These are phyloP conservation scores for Meriones unguiculatus DNA, from an alignment of 2,113 vertebrate species.

Conservation along the genomic window DNA sequence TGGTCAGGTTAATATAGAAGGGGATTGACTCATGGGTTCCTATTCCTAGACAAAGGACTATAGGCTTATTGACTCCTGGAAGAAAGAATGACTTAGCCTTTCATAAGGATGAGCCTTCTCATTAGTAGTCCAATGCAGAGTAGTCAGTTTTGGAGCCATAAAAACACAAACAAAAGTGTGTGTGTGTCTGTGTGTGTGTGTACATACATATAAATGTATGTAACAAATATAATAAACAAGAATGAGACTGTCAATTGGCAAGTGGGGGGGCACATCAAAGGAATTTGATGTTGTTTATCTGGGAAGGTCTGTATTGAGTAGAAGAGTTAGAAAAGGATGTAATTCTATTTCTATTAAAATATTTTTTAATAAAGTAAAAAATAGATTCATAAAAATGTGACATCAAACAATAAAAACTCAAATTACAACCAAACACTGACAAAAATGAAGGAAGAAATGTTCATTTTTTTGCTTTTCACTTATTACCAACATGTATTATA, in stretches of 20 bases:
- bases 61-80: neutral
- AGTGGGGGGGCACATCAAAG: too few relatives aligned
- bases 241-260: neutral
- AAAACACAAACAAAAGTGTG: neutral
- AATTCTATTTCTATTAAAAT: neutral
- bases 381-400: neutral
- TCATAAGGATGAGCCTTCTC: neutral
- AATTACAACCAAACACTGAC: neutral
- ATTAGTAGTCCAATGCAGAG: neutral
- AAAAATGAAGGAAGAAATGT: neutral
- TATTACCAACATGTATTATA: neutral
- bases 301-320: neutral
- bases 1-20: neutral
- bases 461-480: neutral
- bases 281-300: neutral
- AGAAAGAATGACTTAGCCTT: neutral
- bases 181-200: neutral
- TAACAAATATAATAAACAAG: neutral
- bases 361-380: neutral
- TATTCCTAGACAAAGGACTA: neutral
- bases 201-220: neutral
- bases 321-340: neutral
- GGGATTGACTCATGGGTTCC: neutral
- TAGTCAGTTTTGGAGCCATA: neutral
- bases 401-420: constrained; percentile 35